These are phyloP conservation scores for Leptinotarsa rubiginosa DNA, from an alignment of 2,888 invertebrate genomes.

Conservation along the genomic window DNA sequence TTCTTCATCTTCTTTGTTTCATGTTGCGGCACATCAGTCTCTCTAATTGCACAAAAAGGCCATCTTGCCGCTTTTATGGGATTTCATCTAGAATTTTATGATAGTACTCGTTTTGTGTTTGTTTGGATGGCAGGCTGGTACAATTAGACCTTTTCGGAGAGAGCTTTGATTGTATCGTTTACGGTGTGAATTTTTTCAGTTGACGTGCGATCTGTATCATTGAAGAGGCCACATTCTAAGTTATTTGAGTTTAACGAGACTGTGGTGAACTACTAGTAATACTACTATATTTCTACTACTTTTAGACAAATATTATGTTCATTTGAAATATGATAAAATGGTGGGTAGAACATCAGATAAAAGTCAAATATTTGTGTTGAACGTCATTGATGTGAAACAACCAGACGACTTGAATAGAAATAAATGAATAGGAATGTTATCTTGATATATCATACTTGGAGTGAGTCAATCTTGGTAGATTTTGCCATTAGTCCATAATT, in stretches of 20 bases:
- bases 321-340: no score
- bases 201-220: slow-evolving; percentile 17
- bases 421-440: no score
- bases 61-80: slow-evolving; percentile 19
- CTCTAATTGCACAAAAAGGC: slow-evolving; percentile 20
- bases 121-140: slow-evolving; percentile 14
- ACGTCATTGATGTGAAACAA: no score
- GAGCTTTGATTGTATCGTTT: slow-evolving; percentile 20
- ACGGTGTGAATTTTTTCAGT: slow-evolving; percentile 16
- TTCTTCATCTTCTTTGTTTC: slow-evolving; percentile 18
- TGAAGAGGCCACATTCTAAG: slow-evolving; percentile 2
- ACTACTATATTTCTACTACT: background rate
- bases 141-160: slow-evolving; percentile 18
- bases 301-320: no score
- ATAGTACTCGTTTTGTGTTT: slow-evolving; percentile 18
- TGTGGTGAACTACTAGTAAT: background rate
- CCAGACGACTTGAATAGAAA: no score
- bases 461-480: no score
- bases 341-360: no score
- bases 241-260: slow-evolving; percentile 3
- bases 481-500: no score
- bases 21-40: slow-evolving; percentile 16
- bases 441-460: no score
- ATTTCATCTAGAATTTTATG: slow-evolving; percentile 16
- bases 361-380: no score